Evolutionary conservation across 2,113 vertebrate species (phyloP).

Genomic region (Ciconia maguari): DNA sequence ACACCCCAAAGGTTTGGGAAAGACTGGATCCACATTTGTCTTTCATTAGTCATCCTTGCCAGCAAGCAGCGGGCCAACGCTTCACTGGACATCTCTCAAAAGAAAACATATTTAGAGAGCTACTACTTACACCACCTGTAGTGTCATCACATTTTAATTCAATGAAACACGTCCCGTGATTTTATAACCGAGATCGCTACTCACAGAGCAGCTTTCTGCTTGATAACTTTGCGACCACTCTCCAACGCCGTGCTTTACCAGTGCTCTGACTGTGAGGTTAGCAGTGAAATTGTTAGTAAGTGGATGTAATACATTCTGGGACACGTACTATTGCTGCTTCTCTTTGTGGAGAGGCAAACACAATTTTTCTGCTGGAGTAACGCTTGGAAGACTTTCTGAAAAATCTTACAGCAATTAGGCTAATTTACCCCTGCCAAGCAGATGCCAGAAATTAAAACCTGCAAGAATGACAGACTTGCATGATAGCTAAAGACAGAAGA

Average conservation of each 20-base stretch:
- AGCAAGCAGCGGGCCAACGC: accelerated
- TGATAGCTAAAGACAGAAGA: slow-evolving; percentile 48
- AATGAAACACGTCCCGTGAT: accelerated
- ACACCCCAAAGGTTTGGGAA: not conserved
- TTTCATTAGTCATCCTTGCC: not conserved
- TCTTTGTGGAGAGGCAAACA: slow-evolving; percentile 8
- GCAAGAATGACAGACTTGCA: slow-evolving; percentile 48
- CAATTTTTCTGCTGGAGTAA: slow-evolving; percentile 25
- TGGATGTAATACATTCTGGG: not conserved
- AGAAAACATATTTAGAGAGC: not conserved
- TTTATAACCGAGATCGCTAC: not conserved
- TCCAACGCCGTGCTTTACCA: not conserved
- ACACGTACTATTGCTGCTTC: not conserved
- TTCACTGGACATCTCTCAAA: not conserved
- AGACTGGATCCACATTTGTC: not conserved
- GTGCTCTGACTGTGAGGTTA: not conserved
- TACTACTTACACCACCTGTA: not conserved
- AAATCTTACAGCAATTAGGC: slow-evolving; percentile 53
- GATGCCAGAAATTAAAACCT: slow-evolving; percentile 66
- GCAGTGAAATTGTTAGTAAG: not conserved
- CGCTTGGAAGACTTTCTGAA: slow-evolving; percentile 41
- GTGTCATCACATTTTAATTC: not conserved
- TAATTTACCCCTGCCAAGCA: slow-evolving; percentile 52
- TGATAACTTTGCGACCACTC: accelerated
- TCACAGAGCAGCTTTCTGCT: not conserved